Conservation (phyloP, 2,113 vertebrate genomes). For the Bos taurus region DNA sequence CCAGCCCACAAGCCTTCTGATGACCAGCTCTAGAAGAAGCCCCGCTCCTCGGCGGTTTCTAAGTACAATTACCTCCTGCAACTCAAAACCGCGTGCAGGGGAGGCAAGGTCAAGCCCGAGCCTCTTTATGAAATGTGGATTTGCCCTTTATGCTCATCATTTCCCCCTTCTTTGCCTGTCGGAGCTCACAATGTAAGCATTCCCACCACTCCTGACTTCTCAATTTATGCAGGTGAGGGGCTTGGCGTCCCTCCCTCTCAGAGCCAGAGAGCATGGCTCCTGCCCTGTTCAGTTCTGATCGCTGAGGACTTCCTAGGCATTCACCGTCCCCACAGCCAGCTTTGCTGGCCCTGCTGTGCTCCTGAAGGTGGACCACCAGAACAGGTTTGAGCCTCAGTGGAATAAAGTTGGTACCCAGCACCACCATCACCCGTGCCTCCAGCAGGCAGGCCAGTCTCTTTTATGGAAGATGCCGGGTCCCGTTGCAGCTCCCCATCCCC, state of each 20-base stretch:
- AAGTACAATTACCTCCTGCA: background rate
- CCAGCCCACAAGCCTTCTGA: background rate
- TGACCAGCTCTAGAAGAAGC: background rate
- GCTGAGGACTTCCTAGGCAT: background rate
- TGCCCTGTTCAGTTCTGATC: background rate
- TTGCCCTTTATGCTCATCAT: too few species aligned
- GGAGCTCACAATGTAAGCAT: background rate
- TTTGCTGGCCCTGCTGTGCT: background rate
- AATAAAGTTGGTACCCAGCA: background rate
- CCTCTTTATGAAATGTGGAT: background rate
- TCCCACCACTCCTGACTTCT: background rate
- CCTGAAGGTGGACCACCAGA: background rate
- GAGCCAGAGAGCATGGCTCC: background rate
- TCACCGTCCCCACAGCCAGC: background rate
- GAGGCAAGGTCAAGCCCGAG: background rate
- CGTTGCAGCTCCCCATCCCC: background rate
- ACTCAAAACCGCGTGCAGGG: accelerated
- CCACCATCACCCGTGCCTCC: background rate
- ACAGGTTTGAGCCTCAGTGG: background rate
- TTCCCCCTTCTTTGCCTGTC: background rate
- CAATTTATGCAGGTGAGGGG: background rate
- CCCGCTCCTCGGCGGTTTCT: background rate
- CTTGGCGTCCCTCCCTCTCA: too few species aligned
- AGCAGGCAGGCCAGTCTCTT: background rate
- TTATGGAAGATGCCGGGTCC: background rate